Evolutionary conservation across 1,140 invertebrate species (phyloP).

Genomic region (Prorops nasuta): DNA sequence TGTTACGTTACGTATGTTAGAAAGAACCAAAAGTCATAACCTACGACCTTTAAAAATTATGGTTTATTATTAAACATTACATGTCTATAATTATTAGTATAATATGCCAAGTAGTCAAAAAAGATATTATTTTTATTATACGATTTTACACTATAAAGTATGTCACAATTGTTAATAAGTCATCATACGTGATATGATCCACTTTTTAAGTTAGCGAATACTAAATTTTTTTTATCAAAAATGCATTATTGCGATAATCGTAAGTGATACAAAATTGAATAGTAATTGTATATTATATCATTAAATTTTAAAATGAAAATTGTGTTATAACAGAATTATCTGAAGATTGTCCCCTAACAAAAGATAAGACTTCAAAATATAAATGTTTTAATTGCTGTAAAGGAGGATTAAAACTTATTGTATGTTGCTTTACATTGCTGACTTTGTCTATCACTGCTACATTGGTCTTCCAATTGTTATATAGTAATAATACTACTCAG

Average conservation of each 20-base stretch:
- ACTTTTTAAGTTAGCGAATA: neutral
- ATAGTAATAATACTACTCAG: constrained; percentile 62
- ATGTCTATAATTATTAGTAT: no score
- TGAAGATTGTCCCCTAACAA: constrained; percentile 48
- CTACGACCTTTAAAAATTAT: no score
- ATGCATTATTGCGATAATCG: neutral
- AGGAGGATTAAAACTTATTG: constrained; percentile 55
- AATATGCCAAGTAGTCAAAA: no score
- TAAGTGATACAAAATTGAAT: no score
- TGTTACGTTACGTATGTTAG: no score
- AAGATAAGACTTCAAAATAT: constrained; percentile 33
- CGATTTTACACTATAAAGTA: no score
- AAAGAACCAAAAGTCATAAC: no score
- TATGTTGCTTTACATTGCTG: constrained; percentile 57
- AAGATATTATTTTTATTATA: no score
- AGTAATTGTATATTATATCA: neutral
- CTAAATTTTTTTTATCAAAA: neutral
- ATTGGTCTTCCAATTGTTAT: constrained; percentile 66
- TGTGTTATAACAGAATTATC: constrained; percentile 33
- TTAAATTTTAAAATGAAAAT: neutral
- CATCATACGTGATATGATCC: no score
- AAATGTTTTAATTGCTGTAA: constrained; percentile 43
- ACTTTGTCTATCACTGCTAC: constrained; percentile 66
- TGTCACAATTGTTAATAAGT: no score
- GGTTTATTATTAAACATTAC: no score